Evolutionary conservation across 2,113 vertebrate genomes (phyloP), one percentile per base, ranked within the genome.

Genomic region (Tyrannus savana): DNA sequence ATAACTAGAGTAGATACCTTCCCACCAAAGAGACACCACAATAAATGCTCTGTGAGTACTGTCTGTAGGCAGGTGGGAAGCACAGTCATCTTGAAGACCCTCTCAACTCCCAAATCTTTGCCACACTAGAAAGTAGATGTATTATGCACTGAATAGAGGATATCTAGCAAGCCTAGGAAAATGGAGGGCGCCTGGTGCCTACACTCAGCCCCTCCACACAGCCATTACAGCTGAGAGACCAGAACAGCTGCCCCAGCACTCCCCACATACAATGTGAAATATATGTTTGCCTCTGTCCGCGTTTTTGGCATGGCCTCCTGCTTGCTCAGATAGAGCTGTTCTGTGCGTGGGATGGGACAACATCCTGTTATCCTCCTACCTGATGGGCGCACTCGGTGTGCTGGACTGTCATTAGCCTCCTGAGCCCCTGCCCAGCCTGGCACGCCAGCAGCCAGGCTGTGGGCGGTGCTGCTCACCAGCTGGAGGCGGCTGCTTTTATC

Each of bases 401-500:
- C 67, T 15, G 87, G 63, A 30, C 67, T 85, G 53, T 46, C 85
- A 63, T 71, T 23, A 96, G 46, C 64, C 63, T 39, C 72, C 62
- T 2, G 6, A 78, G 89, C 56, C 90, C 46, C 67, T 90, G 83
- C 72, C 81, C 84, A 41, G 49, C 41, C 8, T 25, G 91, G 78
- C 89, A 31, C 2, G 2, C 53, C 80, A 23, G 53, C 44, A 91
- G 67, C 81, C 8, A 10, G 58, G 78, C 78, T 39, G 55, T 47
- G 84, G 90, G 93, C 4, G 42, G 78, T 93, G 85, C 89, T 90
- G 75, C 91, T 94, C 92, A 14, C 67, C 0, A 12, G 63, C 75
- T 71, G 93, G 83, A 95, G 90, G 91, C 8, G 4, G 91, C 63
- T 91, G 76, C 90, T 94, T 95, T 81, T 96, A 96, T 96, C 93